These are phyloP conservation scores for Clarias batrachus DNA, from an alignment of 2,113 vertebrate genomes.

Conservation along the genomic window DNA sequence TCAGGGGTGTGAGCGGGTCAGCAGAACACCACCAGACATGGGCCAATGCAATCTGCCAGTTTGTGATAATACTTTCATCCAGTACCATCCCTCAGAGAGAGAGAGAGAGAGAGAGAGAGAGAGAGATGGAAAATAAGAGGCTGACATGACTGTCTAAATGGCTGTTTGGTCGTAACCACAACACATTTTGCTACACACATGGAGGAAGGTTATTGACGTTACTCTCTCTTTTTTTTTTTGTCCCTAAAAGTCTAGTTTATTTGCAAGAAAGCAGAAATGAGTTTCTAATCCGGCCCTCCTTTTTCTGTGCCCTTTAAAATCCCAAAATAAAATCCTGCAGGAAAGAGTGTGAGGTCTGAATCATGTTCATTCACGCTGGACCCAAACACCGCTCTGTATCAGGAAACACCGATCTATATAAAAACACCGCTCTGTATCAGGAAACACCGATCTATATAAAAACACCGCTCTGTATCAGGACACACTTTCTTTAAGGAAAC, in stretches of 20 bases:
- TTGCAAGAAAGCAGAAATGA: background rate
- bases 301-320: slow-evolving; percentile 24
- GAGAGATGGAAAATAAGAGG: background rate
- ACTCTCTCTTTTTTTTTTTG: background rate
- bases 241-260: background rate
- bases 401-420: no score
- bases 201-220: background rate
- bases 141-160: background rate
- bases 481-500: no score
- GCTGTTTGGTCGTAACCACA: background rate
- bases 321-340: slow-evolving; percentile 20
- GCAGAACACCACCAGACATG: slow-evolving; percentile 11
- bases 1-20: background rate
- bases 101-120: slow-evolving; percentile 8
- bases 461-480: no score
- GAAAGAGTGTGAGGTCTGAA: background rate
- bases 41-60: slow-evolving; percentile 34
- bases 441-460: no score
- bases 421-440: no score
- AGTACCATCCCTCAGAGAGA: slow-evolving; percentile 23
- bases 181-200: background rate
- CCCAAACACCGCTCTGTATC: background rate
- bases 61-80: slow-evolving; percentile 48
- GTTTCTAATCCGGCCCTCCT: background rate
- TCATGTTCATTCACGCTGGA: background rate